Base-by-base conservation (phyloP, 2,797 vertebrate species). In the Austrolebias charrua region DNA sequence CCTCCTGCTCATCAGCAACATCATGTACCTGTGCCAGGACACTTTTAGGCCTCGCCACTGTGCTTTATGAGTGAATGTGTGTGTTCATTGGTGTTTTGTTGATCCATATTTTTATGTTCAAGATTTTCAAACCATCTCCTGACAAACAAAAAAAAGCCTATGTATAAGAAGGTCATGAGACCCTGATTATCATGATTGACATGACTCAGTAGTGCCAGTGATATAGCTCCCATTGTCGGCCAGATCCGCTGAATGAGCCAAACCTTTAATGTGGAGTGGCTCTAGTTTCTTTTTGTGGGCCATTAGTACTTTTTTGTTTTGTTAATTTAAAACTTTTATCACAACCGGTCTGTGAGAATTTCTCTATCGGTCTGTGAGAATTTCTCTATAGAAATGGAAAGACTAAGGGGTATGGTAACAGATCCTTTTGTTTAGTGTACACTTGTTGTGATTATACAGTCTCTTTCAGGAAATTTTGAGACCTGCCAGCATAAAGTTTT, bases 1-100 rank as follows among this genome's bases (percentile, higher is more conserved):
- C 60, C 76, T 6, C 49, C 81, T 8, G 64, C 43, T 51, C 82
- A 80, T 71, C 79, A 85, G 52, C 85, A 87, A 52, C 79, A 81
- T 19, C 78, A 83, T 1, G 69, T 84, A 2, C 86, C 86, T 0
- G 53, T 86, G 53, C 65, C 80, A 1, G 44, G 75, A 63, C 85
- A 78, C 59, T 91, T 88, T 66, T 90, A 90, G 67, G 19, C 59
- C 19, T 28, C 31, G 1, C 1, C 29, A 18, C 48, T 71, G 42
- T 46, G 35, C 63, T 66, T 4, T 60, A 11, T 71, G 67, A 57
- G 20, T 69, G 52, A 60, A 45, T 5, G 4, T 55, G 18, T n/a
- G 14, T 60, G 58, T 71, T 58, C 66, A 19, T 55, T 62, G 60
- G 63, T 66, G 29, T 46, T 20, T 43, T 59, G 14, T 51, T 62